Conservation (phyloP, 2,888 invertebrate genomes). For the Trilocha varians region DNA sequence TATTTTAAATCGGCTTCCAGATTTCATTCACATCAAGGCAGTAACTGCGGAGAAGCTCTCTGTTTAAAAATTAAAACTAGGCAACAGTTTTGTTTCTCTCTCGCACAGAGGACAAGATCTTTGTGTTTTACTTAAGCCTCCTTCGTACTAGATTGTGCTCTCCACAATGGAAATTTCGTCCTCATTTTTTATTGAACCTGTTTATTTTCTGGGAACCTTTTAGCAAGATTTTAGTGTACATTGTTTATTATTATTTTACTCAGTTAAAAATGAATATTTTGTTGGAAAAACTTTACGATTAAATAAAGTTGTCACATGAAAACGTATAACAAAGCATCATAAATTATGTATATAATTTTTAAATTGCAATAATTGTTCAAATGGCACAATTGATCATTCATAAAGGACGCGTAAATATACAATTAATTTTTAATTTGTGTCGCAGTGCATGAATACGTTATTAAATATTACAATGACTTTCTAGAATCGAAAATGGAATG, state of each 20-base stretch:
- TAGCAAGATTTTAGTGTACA: neutral
- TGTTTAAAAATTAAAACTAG: constrained; percentile 15
- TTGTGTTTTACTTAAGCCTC: constrained; percentile 8
- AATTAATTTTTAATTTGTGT: too few species aligned
- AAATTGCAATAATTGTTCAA: too few species aligned
- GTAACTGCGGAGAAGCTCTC: constrained; percentile 7
- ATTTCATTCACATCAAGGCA: neutral
- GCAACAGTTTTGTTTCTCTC: constrained; percentile 11
- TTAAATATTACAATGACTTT: too few species aligned
- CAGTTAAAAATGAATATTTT: neutral
- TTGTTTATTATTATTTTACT: neutral
- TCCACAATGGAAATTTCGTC: constrained; percentile 3
- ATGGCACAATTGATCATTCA: too few species aligned
- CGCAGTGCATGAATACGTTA: too few species aligned
- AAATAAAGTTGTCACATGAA: too few species aligned
- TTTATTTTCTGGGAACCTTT: neutral
- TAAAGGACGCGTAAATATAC: too few species aligned
- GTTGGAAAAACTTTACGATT: too few species aligned
- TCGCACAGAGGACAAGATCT: constrained; percentile 7
- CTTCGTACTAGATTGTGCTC: constrained; percentile 7
- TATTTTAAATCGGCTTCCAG: neutral
- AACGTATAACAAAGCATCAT: too few species aligned
- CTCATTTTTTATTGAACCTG: constrained; percentile 7
- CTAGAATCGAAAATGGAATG: too few species aligned
- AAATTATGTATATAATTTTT: too few species aligned